A percentile compares a stretch with the other conserved stretches of the same genome.
Conservation (phyloP, 1,140 invertebrate species). For the Neocloeon triangulifer region DNA sequence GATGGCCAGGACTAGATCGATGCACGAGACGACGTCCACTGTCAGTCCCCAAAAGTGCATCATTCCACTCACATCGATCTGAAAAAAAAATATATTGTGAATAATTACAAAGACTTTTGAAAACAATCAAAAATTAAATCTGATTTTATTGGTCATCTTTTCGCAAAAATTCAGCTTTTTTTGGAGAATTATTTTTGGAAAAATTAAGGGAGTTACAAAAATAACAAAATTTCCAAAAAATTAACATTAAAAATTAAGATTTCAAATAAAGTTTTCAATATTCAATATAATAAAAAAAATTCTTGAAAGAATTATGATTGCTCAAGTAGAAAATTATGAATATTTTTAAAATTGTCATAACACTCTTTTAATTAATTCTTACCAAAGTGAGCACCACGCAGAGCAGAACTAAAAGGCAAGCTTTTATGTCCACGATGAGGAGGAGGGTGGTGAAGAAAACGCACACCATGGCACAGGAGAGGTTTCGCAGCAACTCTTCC, state of each 20-base stretch:
- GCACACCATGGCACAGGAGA: constrained; percentile 50
- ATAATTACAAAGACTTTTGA: not conserved
- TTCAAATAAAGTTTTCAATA: too few species aligned
- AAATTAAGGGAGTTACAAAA: too few species aligned
- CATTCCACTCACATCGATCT: constrained; percentile 50
- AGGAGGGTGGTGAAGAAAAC: constrained; percentile 59
- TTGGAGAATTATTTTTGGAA: too few species aligned
- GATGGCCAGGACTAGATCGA: constrained; percentile 60
- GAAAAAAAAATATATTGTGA: constrained; percentile 5
- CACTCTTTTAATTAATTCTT: constrained; percentile 7
- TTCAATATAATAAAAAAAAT: too few species aligned
- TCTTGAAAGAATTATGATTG: too few species aligned
- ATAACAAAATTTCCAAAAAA: too few species aligned
- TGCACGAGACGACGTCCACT: constrained; percentile 67
- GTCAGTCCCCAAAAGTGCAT: constrained; percentile 67
- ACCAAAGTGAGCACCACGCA: constrained; percentile 55
- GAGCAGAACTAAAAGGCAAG: constrained; percentile 52
- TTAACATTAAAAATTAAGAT: too few species aligned
- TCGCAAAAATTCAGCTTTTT: too few species aligned
- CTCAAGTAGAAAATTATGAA: too few species aligned
- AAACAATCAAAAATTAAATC: not conserved
- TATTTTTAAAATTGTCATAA: too few species aligned
- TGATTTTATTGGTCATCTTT: not conserved
- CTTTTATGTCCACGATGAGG: constrained; percentile 59
- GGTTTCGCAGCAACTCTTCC: constrained; percentile 52